phyloP scores from a whole-genome alignment of 2,888 invertebrate species.

The Mesodorylaimus sp. region DNA sequence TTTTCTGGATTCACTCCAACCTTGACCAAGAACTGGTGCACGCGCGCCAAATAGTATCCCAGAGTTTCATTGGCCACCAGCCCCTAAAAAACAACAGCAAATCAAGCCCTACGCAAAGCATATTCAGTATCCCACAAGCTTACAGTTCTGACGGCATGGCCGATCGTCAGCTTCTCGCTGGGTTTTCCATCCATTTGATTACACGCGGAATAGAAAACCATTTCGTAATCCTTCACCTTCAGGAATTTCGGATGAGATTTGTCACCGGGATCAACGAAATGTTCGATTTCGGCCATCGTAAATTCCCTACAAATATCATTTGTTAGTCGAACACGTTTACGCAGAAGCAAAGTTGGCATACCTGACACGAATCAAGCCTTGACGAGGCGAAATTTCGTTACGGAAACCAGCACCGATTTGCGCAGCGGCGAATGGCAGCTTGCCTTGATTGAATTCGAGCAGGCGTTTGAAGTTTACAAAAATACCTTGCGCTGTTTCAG shows the following conservation, averaged over 20 bases:
- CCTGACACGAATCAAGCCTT: slow-evolving; percentile 72
- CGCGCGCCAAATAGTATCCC: slow-evolving; percentile 91
- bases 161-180: slow-evolving; percentile 55
- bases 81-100: slow-evolving; percentile 31
- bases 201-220: slow-evolving; percentile 78
- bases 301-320: slow-evolving; percentile 52
- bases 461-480: slow-evolving; percentile 97
- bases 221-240: slow-evolving; percentile 49
- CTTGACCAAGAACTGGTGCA: slow-evolving; percentile 65
- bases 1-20: slow-evolving; percentile 66
- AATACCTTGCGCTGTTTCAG: slow-evolving; percentile 98
- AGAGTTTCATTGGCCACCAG: slow-evolving; percentile 89
- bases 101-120: slow-evolving; percentile 1
- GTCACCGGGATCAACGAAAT: slow-evolving; percentile 78
- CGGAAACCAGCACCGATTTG: slow-evolving; percentile 96
- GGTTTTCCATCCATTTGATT: slow-evolving; percentile 93
- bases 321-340: neutral
- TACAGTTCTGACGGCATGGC: slow-evolving; percentile 61
- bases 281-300: slow-evolving; percentile 99
- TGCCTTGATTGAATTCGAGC: slow-evolving; percentile 87
- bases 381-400: slow-evolving; percentile 96
- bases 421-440: slow-evolving; percentile 88
- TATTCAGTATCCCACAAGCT: slow-evolving; percentile 13
- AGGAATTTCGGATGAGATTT: slow-evolving; percentile 79
- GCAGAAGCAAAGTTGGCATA: slow-evolving; percentile 15